Conservation (phyloP, 2,888 invertebrate genomes). For the Eucera pruinosa region DNA sequence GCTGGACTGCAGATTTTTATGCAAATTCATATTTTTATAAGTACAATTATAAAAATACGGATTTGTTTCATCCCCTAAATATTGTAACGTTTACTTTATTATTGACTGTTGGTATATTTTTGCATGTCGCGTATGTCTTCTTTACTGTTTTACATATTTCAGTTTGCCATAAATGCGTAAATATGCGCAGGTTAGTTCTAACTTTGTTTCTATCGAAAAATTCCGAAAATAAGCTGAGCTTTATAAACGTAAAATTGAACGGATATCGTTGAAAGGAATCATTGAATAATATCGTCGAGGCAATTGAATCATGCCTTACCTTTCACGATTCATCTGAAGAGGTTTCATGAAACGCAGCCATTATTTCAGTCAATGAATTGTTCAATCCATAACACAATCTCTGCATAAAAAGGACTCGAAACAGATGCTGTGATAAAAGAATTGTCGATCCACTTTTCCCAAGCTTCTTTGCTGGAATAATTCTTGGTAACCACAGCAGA, state of each 20-base stretch:
- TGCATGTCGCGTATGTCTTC: too few species aligned
- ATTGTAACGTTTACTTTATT: too few species aligned
- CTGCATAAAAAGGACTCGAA: slow-evolving; percentile 34
- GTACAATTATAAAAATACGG: too few species aligned
- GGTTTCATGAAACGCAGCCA: slow-evolving; percentile 2
- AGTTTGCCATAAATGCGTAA: too few species aligned
- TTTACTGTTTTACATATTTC: too few species aligned
- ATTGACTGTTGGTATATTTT: too few species aligned
- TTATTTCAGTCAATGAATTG: slow-evolving; percentile 47
- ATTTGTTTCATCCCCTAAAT: too few species aligned
- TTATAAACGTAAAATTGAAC: slow-evolving; percentile 1
- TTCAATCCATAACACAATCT: slow-evolving; percentile 16
- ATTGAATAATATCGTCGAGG: slow-evolving; percentile 6
- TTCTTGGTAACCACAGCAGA: not conserved
- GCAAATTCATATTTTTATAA: too few species aligned
- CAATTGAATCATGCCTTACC: slow-evolving; percentile 33
- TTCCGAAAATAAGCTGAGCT: not conserved
- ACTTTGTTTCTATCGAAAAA: too few species aligned
- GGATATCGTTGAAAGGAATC: slow-evolving; percentile 2
- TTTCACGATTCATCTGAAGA: slow-evolving; percentile 5
- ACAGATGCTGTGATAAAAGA: slow-evolving; percentile 36
- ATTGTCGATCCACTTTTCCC: slow-evolving; percentile 33
- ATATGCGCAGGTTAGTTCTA: too few species aligned
- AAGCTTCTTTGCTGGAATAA: slow-evolving; percentile 33
- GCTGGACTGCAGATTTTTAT: too few species aligned